Percentiles rank a stretch among this genome's conserved stretches.
Evolutionary conservation across 1,140 invertebrate genomes (phyloP).

Genomic region (Galleria mellonella): DNA sequence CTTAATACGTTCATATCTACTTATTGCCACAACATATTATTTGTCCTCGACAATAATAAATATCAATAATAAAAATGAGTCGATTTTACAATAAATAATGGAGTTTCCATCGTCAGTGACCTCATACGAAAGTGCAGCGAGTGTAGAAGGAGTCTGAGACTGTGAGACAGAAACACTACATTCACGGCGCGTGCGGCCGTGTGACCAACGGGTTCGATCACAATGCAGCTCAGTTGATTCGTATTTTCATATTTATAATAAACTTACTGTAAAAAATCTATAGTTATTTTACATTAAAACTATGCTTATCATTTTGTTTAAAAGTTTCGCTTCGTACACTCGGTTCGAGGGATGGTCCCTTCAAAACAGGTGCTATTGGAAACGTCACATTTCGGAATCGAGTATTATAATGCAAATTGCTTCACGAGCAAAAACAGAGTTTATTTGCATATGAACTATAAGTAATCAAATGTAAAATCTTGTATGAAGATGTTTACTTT

Average conservation of each 20-base stretch:
- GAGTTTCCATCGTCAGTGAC: neutral
- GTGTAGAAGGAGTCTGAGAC: constrained; percentile 27
- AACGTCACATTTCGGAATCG: constrained; percentile 1
- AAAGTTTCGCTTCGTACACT: constrained; percentile 4
- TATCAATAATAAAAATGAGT: constrained; percentile 2
- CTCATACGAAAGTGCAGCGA: constrained; percentile 20
- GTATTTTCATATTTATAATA: constrained; percentile 42
- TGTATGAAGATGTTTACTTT: no score
- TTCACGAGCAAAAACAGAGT: no score
- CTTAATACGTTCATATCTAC: constrained; percentile 13
- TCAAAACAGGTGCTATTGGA: constrained; percentile 12
- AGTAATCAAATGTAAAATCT: no score
- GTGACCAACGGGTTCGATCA: constrained; percentile 47
- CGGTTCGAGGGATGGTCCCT: constrained; percentile 14
- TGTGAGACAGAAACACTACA: constrained; percentile 28
- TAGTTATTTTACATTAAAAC: constrained; percentile 57
- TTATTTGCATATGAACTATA: no score
- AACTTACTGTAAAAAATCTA: constrained; percentile 70
- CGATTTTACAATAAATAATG: neutral
- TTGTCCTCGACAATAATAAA: constrained; percentile 18
- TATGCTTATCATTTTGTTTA: constrained; percentile 32
- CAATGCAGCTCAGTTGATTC: constrained; percentile 70
- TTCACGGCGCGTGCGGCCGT: constrained; percentile 10
- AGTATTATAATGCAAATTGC: constrained; percentile 1
- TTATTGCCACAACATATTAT: constrained; percentile 29